Percentiles rank a stretch among this genome's conserved stretches.
phyloP scores from a whole-genome alignment of 1,140 invertebrate species.

The Drosophila melanica region DNA sequence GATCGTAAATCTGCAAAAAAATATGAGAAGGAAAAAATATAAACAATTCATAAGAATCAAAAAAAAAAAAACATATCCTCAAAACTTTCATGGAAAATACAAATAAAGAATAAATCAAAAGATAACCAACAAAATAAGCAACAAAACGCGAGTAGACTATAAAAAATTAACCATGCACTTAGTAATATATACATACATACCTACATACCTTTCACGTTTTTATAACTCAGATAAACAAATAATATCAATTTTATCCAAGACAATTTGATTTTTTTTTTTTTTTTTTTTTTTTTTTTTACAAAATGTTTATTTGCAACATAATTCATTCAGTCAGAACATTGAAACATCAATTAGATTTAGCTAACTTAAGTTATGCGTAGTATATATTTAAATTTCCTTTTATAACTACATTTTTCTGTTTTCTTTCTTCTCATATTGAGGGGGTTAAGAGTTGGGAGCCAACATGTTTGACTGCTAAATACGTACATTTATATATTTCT shows the following conservation, averaged over 20 bases:
- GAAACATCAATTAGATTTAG: constrained; percentile 77
- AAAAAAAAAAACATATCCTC: background rate
- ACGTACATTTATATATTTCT: constrained; percentile 40
- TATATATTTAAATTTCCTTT: constrained; percentile 12
- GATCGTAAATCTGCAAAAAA: constrained; percentile 76
- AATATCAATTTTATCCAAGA: constrained; percentile 28
- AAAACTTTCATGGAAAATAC: constrained; percentile 13
- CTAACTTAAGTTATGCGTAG: constrained; percentile 59
- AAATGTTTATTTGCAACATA: constrained; percentile 78
- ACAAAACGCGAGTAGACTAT: constrained; percentile 29
- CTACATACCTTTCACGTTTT: constrained; percentile 43
- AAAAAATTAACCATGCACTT: background rate
- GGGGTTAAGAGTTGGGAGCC: constrained; percentile 44
- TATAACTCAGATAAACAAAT: constrained; percentile 13
- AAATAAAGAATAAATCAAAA: constrained; percentile 23
- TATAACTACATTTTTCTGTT: constrained; percentile 43
- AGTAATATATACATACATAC: constrained; percentile 11
- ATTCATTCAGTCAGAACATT: constrained; percentile 77
- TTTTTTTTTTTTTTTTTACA: constrained; percentile 48
- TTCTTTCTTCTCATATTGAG: constrained; percentile 17
- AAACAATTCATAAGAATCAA: constrained; percentile 7
- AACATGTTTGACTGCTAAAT: constrained; percentile 46
- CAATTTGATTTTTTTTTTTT: background rate
- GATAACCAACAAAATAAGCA: constrained; percentile 59
- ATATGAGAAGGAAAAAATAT: constrained; percentile 37